These are phyloP conservation scores for Oreochromis spilurus DNA, from an alignment of 2,113 vertebrate genomes.

Conservation along the genomic window DNA sequence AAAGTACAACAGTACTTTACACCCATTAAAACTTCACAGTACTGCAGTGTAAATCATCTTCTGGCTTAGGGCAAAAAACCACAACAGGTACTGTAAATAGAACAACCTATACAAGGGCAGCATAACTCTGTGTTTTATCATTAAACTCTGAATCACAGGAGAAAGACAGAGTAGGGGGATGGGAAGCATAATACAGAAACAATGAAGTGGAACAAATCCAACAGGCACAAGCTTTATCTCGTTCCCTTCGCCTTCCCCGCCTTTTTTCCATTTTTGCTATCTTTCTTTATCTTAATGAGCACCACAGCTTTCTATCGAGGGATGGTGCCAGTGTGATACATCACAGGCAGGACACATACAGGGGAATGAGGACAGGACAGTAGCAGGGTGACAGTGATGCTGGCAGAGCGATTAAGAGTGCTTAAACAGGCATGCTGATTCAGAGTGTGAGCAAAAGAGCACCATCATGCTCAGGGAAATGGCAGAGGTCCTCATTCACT, in stretches of 20 bases:
- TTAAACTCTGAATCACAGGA: constrained; percentile 41
- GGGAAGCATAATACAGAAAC: constrained; percentile 59
- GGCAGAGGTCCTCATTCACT: background rate
- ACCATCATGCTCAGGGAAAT: background rate
- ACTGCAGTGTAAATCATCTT: background rate
- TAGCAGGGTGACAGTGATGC: constrained; percentile 43
- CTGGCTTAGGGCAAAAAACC: background rate
- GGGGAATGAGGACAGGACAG: constrained; percentile 46
- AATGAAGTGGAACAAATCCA: constrained; percentile 75
- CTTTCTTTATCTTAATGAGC: constrained; percentile 76
- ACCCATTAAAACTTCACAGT: background rate
- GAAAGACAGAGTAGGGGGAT: background rate
- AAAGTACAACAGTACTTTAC: background rate
- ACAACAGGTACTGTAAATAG: constrained; percentile 31
- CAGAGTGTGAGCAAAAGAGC: constrained; percentile 23
- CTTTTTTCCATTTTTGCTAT: constrained; percentile 70
- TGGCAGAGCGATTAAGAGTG: constrained; percentile 41
- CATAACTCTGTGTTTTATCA: constrained; percentile 31
- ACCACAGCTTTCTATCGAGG: constrained; percentile 62
- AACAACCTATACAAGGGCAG: constrained; percentile 54
- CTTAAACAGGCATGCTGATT: constrained; percentile 42
- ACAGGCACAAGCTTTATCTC: constrained; percentile 70
- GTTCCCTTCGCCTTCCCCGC: constrained; percentile 29
- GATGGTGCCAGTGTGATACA: constrained; percentile 60
- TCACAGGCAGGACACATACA: constrained; percentile 55